Conservation (phyloP, 2,888 invertebrate species). For the Nebria brevicollis region DNA sequence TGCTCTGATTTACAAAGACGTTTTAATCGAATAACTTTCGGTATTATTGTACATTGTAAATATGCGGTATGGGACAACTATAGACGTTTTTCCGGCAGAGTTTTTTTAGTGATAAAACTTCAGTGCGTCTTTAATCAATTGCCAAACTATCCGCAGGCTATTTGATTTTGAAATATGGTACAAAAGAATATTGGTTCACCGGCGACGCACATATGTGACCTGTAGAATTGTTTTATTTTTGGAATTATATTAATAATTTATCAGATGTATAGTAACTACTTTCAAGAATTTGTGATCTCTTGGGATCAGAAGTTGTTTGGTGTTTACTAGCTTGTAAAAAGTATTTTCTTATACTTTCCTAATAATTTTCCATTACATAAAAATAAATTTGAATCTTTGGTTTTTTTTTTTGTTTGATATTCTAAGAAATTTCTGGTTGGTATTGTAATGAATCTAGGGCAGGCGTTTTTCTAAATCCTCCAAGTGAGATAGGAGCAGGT, state of each 20-base stretch:
- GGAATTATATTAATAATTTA: too few relatives aligned
- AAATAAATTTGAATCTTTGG: too few relatives aligned
- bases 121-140: background rate
- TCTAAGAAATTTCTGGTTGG: background rate
- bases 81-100: background rate
- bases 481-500: slow-evolving; percentile 4
- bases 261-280: too few relatives aligned
- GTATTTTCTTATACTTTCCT: too few relatives aligned
- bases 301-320: background rate
- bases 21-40: slow-evolving; percentile 28
- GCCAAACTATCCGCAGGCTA: background rate
- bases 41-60: slow-evolving; percentile 8
- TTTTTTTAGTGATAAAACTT: background rate
- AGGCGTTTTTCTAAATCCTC: background rate
- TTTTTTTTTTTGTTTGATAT: too few relatives aligned
- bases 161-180: background rate
- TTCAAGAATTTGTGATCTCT: background rate
- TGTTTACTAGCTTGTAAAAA: background rate
- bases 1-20: slow-evolving; percentile 17
- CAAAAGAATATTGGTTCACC: background rate
- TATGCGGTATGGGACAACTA: slow-evolving; percentile 3
- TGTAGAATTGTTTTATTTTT: too few relatives aligned
- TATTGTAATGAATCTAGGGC: background rate
- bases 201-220: too few relatives aligned
- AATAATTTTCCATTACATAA: too few relatives aligned